A percentile compares a stretch with the other conserved stretches of the same genome.
These are phyloP conservation scores for Macroglossus sobrinus DNA, from an alignment of 2,113 vertebrate species.

Conservation along the genomic window DNA sequence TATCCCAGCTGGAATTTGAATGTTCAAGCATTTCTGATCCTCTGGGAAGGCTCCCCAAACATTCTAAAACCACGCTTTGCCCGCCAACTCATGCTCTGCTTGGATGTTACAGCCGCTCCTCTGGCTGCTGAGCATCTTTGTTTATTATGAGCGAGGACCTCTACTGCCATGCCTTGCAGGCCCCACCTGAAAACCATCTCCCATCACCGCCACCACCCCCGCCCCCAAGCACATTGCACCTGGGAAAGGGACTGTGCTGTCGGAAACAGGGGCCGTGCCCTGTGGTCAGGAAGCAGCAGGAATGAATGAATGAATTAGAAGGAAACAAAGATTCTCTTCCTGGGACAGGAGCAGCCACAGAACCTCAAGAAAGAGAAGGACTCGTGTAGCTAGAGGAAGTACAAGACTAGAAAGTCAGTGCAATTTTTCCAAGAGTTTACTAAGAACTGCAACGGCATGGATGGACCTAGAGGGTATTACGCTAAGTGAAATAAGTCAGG, in stretches of 20 bases:
- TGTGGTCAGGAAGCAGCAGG: not conserved
- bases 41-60: not conserved
- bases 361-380: not conserved
- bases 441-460: not conserved
- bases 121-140: not conserved
- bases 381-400: not conserved
- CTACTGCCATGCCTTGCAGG: too few relatives aligned
- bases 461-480: not conserved
- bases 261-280: rapidly evolving
- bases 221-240: not conserved
- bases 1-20: slow-evolving; percentile 48
- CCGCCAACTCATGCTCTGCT: not conserved
- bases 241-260: not conserved
- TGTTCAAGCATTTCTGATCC: not conserved
- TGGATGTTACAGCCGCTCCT: too few relatives aligned
- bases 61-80: not conserved
- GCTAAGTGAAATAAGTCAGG: not conserved
- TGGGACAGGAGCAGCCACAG: not conserved
- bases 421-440: not conserved
- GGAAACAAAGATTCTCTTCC: not conserved
- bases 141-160: not conserved
- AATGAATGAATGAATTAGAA: not conserved
- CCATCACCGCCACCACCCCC: too few relatives aligned
- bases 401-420: not conserved
- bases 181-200: not conserved